phyloP scores from a whole-genome alignment of 1,140 invertebrate species.

The Sogatella furcifera region DNA sequence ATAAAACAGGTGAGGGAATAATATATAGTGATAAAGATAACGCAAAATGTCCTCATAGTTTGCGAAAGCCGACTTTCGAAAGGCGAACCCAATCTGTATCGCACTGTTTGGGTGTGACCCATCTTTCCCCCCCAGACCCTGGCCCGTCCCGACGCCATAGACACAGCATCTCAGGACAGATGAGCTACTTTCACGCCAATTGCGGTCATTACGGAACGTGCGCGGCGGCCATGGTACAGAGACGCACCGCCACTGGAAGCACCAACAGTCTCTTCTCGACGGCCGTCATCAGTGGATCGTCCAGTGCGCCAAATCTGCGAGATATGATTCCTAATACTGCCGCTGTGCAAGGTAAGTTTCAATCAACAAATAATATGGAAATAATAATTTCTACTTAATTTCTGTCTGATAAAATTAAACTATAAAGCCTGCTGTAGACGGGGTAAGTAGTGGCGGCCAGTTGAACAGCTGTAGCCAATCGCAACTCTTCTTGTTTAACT shows the following conservation, averaged over 20 bases:
- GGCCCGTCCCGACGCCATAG: conserved; percentile 50
- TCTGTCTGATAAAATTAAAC: too few species aligned
- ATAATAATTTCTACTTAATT: too few species aligned
- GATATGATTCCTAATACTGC: conserved; percentile 67
- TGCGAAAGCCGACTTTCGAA: background rate
- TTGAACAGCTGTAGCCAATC: too few species aligned
- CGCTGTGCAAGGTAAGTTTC: conserved; percentile 49
- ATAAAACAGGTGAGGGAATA: too few species aligned
- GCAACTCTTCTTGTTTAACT: too few species aligned
- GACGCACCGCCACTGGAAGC: conserved; percentile 38
- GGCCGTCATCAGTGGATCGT: conserved; percentile 85
- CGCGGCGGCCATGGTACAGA: conserved; percentile 37
- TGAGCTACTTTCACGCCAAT: conserved; percentile 76
- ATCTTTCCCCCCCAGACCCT: conserved; percentile 14
- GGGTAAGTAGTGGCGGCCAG: too few species aligned
- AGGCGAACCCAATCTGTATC: conserved; percentile 10
- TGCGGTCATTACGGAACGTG: conserved; percentile 36
- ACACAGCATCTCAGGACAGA: conserved; percentile 87
- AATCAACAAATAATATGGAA: too few species aligned
- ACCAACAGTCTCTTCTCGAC: conserved; percentile 81
- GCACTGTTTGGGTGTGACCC: conserved; percentile 13
- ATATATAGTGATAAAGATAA: too few species aligned
- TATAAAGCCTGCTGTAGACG: too few species aligned
- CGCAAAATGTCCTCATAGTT: too few species aligned
- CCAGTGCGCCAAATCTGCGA: conserved; percentile 78